Conservation (phyloP, 2,797 vertebrate species). For the Syngnathus acus region DNA sequence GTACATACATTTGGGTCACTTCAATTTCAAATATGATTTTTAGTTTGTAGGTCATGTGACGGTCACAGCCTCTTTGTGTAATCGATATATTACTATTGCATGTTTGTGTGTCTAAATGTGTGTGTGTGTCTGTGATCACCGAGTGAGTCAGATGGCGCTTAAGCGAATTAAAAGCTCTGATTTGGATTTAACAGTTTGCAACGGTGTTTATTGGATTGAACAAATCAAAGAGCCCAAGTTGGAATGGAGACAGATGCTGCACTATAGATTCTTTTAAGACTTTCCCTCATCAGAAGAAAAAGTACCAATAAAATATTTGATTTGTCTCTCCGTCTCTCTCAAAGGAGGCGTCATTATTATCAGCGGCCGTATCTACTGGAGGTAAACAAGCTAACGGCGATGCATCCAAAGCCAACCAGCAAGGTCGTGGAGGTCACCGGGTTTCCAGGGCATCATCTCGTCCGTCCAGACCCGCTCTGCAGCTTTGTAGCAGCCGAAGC, state of each 20-base stretch:
- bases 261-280: neutral
- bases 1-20: neutral
- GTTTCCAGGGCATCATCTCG: slow-evolving; percentile 63
- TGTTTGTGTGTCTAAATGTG: slow-evolving; percentile 16
- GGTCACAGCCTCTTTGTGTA: slow-evolving; percentile 38
- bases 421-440: slow-evolving; percentile 10
- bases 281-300: neutral
- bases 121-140: slow-evolving; percentile 25
- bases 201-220: slow-evolving; percentile 37
- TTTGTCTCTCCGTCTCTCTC: neutral
- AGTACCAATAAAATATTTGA: neutral
- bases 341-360: slow-evolving; percentile 33
- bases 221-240: slow-evolving; percentile 31
- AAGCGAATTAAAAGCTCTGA: slow-evolving; percentile 69
- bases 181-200: slow-evolving; percentile 57
- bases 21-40: neutral
- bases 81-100: slow-evolving; percentile 39
- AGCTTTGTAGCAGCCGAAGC: slow-evolving; percentile 49
- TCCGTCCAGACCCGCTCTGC: slow-evolving; percentile 29
- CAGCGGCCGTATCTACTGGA: slow-evolving; percentile 11
- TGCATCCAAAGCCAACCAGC: slow-evolving; percentile 15
- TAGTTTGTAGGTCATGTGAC: slow-evolving; percentile 15
- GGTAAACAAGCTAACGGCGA: slow-evolving; percentile 20
- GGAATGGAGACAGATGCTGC: neutral
- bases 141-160: slow-evolving; percentile 58